These are phyloP conservation scores for Dicrostonyx torquatus DNA, from an alignment of 2,797 vertebrate genomes.

Conservation along the genomic window DNA sequence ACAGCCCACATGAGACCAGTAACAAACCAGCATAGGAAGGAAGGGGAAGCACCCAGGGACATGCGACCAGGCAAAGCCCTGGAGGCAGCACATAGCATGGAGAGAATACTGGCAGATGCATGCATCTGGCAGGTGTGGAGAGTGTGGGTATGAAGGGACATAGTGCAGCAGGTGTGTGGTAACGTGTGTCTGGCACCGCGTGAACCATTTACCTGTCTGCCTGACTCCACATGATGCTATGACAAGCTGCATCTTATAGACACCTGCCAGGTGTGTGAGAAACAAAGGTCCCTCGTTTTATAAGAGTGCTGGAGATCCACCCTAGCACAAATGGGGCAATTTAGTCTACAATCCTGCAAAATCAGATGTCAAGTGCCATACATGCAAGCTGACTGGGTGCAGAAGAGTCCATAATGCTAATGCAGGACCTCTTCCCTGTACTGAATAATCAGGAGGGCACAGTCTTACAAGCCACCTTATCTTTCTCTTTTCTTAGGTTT, in stretches of 20 bases:
- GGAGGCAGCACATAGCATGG: fast-evolving
- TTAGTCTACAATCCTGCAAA: neutral
- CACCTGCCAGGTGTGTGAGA: neutral
- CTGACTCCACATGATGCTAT: fast-evolving
- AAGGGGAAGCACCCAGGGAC: neutral
- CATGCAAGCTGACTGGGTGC: neutral
- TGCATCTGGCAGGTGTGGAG: fast-evolving
- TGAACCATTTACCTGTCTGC: too few relatives aligned
- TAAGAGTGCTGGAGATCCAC: neutral
- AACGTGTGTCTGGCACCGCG: fast-evolving
- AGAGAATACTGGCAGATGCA: neutral
- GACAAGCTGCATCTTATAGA: neutral
- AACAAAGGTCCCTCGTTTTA: neutral
- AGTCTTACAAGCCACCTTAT: neutral
- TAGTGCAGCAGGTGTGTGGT: fast-evolving
- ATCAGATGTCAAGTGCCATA: neutral
- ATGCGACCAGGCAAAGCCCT: neutral
- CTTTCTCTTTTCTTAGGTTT: neutral
- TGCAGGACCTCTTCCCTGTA: too few relatives aligned
- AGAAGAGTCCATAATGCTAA: neutral
- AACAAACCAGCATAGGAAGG: neutral
- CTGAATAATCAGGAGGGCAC: neutral
- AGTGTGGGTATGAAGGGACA: fast-evolving
- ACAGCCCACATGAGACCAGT: neutral
- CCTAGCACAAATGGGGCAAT: neutral